Conservation (phyloP, 2,113 vertebrate genomes). For the Eurypyga helias region DNA sequence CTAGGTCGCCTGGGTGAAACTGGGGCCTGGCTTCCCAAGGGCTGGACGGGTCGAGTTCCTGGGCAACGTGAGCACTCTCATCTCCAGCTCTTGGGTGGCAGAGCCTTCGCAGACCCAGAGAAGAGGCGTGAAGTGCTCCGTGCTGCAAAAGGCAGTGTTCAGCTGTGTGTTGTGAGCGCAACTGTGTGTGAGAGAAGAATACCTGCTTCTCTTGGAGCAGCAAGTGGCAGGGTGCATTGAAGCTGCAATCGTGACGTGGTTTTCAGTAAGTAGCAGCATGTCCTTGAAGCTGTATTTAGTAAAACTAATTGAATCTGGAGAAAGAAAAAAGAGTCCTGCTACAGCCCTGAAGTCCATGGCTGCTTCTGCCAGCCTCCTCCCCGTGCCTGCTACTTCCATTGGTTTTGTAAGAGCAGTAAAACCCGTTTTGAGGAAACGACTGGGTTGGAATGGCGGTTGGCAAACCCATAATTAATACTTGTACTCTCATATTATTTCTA, state of each 20-base stretch:
- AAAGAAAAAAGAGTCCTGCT: neutral
- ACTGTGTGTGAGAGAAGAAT: neutral
- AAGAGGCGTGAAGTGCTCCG: neutral
- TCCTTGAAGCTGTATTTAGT: neutral
- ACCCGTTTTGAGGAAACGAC: neutral
- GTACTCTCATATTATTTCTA: neutral
- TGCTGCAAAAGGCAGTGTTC: neutral
- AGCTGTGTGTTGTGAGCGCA: neutral
- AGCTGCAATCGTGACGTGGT: neutral
- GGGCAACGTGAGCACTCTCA: neutral
- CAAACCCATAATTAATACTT: neutral
- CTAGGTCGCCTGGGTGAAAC: fast-evolving
- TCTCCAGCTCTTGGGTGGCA: neutral
- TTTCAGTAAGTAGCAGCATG: neutral
- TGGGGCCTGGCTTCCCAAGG: neutral
- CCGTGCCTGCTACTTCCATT: neutral
- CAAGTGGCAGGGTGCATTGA: neutral
- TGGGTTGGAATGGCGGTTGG: neutral
- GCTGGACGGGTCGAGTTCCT: neutral
- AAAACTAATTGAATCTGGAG: neutral
- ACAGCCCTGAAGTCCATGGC: neutral
- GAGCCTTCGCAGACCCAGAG: neutral
- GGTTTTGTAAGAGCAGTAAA: neutral
- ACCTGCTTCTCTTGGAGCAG: neutral
- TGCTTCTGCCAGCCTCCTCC: neutral